A percentile compares a stretch with the other conserved stretches of the same genome.
Evolutionary conservation across 2,797 vertebrate genomes (phyloP).

Genomic region (Dryobates pubescens): DNA sequence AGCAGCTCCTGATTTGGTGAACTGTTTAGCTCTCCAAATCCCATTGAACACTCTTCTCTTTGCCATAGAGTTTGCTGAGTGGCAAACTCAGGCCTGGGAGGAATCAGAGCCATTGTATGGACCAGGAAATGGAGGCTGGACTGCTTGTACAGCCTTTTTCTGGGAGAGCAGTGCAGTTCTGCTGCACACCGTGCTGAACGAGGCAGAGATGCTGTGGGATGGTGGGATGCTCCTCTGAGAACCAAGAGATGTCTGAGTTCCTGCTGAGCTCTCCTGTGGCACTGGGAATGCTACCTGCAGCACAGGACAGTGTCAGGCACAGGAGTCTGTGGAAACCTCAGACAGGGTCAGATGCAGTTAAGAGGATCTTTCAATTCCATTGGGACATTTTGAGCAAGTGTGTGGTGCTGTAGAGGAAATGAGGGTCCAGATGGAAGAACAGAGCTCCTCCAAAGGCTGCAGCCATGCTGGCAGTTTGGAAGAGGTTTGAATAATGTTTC

Average conservation of each 20-base stretch:
- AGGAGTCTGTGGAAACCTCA: background rate
- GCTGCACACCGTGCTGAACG: fast-evolving
- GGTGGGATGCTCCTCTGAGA: background rate
- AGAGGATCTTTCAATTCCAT: background rate
- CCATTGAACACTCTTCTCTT: background rate
- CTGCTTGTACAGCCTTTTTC: background rate
- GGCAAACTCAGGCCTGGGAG: background rate
- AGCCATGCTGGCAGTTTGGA: background rate
- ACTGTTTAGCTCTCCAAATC: background rate
- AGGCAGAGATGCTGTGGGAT: background rate
- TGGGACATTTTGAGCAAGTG: background rate
- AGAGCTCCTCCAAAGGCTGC: background rate
- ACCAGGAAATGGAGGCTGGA: background rate
- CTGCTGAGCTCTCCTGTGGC: background rate
- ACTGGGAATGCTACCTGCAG: background rate
- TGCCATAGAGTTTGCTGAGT: background rate
- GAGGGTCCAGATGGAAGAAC: background rate
- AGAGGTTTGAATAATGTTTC: background rate
- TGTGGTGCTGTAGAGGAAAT: background rate
- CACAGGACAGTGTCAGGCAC: fast-evolving
- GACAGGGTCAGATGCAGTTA: background rate
- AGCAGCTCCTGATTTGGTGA: background rate
- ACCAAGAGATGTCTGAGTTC: background rate
- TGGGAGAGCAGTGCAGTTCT: background rate
- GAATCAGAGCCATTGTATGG: background rate